phyloP scores from a whole-genome alignment of 2,888 invertebrate genomes.

The Herminia tarsipennalis region DNA sequence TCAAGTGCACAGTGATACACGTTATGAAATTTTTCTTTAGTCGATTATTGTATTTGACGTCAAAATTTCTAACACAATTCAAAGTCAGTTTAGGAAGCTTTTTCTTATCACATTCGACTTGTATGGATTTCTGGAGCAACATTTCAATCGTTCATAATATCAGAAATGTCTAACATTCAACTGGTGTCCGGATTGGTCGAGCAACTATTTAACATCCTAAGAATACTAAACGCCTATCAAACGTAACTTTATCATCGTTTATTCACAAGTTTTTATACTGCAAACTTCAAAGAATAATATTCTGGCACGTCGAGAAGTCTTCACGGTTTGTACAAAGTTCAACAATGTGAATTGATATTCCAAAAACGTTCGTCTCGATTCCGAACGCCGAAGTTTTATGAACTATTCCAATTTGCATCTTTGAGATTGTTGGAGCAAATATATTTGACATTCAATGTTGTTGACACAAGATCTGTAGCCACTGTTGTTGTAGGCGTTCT shows the following conservation, averaged over 20 bases:
- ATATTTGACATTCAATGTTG: conserved; percentile 21
- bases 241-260: not conserved
- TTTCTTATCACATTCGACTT: too few species aligned
- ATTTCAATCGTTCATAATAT: too few species aligned
- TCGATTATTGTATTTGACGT: too few species aligned
- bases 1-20: too few species aligned
- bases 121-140: too few species aligned
- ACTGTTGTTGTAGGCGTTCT: not conserved
- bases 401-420: conserved; percentile 69
- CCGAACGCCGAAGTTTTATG: conserved; percentile 30
- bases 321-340: conserved; percentile 32
- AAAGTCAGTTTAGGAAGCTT: too few species aligned
- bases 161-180: too few species aligned
- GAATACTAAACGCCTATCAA: not conserved
- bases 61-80: too few species aligned
- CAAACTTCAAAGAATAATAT: not conserved
- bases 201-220: too few species aligned
- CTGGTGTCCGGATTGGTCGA: too few species aligned
- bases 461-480: conserved; percentile 18
- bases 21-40: too few species aligned
- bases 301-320: conserved; percentile 1
- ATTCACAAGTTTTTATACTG: not conserved
- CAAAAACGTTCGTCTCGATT: conserved; percentile 45
- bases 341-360: conserved; percentile 40
- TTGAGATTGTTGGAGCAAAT: conserved; percentile 24